Conservation (phyloP, 2,113 vertebrate species). For the Cromileptes altivelis region DNA sequence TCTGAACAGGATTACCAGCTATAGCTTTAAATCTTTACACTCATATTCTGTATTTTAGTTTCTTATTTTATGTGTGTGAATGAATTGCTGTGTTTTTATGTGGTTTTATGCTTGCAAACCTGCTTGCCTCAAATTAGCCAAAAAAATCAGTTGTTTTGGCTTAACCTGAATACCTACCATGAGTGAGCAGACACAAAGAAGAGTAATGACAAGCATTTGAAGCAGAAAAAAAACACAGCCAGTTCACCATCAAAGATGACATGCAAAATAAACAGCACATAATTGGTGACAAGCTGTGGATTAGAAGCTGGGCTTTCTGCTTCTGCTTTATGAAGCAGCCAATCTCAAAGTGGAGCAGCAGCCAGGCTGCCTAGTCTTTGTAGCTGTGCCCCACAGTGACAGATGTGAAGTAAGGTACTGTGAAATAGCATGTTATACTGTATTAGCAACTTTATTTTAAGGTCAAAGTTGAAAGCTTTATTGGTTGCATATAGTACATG, state of each 20-base stretch:
- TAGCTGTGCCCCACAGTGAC: neutral
- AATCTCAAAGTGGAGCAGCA: neutral
- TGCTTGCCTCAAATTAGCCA: neutral
- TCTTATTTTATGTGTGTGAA: neutral
- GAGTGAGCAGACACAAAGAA: neutral
- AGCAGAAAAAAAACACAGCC: neutral
- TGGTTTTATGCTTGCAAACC: neutral
- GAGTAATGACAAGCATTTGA: neutral
- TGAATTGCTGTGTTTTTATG: neutral
- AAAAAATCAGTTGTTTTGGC: no score
- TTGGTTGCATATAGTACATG: neutral
- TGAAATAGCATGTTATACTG: neutral
- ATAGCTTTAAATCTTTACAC: neutral
- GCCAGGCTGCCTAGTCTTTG: neutral
- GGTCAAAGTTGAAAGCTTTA: neutral
- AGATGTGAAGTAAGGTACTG: neutral
- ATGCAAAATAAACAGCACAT: neutral
- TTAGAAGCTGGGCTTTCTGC: conserved; percentile 16
- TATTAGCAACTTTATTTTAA: neutral
- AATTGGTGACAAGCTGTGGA: conserved; percentile 32
- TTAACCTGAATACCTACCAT: neutral
- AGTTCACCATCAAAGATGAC: conserved; percentile 1
- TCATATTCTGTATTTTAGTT: neutral
- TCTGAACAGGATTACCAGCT: no score
- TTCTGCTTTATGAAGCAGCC: neutral